Percentiles rank a stretch among this genome's conserved stretches.
Conservation (phyloP, 2,797 vertebrate genomes). For the Sphenodon punctatus region DNA sequence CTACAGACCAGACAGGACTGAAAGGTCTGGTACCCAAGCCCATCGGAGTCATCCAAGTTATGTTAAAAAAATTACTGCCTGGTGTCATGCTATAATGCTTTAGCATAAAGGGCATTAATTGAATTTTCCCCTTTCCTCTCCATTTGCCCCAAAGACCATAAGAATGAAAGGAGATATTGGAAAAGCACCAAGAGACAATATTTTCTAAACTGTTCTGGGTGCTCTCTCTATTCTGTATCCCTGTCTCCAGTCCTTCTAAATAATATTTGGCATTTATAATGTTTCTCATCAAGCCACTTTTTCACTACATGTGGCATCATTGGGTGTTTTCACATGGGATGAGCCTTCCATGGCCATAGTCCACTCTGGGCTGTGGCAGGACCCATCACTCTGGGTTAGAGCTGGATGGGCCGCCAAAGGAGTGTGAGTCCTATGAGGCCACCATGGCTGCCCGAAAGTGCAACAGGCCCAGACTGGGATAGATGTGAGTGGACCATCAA, state of each 20-base stretch:
- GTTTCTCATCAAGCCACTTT: not conserved
- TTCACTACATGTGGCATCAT: no score
- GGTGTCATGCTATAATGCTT: slow-evolving; percentile 14
- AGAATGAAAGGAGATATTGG: slow-evolving; percentile 31
- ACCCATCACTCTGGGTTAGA: no score
- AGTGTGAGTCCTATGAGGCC: no score
- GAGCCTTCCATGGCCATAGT: no score
- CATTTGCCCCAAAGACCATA: not conserved
- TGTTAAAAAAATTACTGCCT: not conserved
- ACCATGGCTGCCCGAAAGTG: no score
- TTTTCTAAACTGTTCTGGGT: not conserved
- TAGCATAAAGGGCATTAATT: not conserved
- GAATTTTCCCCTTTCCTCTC: slow-evolving; percentile 1
- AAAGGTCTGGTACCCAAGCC: not conserved
- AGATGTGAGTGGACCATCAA: no score
- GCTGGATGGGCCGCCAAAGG: no score
- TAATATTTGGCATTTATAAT: not conserved
- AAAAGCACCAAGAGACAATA: not conserved
- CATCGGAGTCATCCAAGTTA: not conserved
- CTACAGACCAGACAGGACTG: not conserved
- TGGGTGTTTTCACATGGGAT: no score
- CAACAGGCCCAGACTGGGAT: no score
- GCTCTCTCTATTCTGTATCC: not conserved
- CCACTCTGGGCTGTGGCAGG: no score
- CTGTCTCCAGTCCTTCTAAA: not conserved